Base-by-base conservation (phyloP, 2,888 invertebrate genomes). In the Aplocera efformata region DNA sequence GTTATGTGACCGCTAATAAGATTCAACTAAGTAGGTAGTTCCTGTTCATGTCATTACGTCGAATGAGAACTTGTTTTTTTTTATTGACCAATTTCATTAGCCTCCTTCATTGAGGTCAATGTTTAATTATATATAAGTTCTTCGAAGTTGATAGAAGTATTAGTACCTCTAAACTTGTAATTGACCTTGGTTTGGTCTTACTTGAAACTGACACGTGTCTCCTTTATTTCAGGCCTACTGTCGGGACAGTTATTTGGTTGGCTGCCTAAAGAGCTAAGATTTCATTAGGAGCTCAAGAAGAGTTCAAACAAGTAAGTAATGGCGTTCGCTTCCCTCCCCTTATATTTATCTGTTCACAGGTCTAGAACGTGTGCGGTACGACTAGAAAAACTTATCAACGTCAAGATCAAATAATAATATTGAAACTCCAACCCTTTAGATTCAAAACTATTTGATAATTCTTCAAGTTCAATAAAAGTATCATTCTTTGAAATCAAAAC, bases 261-360 rank as follows among this genome's bases (percentile, higher is more conserved):
- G 80, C 72, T 67, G 86, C 82, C 73, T 88, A 88, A 77, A 82
- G 76, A 70, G 66, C 68, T 80, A 86, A 74, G 69, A 88, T 88
- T 88, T 83, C 88, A 71, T 61, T 78, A 75, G 80, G 85, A 73
- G 72, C 84, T 85, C 85, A 69, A 69, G 81, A 81, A 75, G 88
- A 86, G 84, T 85, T 84, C 80, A 76, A 85, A 63, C 48, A 86
- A 83, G 88, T 88, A 77, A 88, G 88, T 88, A 75, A 67, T 63
- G 35, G 53, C 63, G 69, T 69, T 72, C 66, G 50, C 58, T 48
- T 50, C 49, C 50, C 31, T 51, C 42, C 40, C 48, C 30, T 45
- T 47, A 43, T 34, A 50, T 27, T 53, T 67, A 58, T 81, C 52
- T 81, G 79, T 84, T 79, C 63, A 39, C 86, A 82, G 80, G 56